Base-by-base conservation (phyloP, 2,888 invertebrate species). In the Polymixis flavicincta region DNA sequence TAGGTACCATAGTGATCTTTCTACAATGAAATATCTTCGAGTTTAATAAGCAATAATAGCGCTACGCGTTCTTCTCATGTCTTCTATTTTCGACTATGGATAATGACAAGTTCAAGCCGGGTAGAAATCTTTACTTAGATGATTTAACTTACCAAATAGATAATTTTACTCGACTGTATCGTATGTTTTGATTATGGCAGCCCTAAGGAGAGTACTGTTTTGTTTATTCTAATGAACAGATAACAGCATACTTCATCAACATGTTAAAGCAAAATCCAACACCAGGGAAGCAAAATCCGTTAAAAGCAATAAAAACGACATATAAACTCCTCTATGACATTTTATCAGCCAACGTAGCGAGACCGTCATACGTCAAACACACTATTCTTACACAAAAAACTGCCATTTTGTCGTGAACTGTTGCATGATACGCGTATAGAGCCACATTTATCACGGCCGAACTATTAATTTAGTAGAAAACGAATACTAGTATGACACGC, bases 391-490 rank as follows among this genome's bases (percentile, higher is more conserved):
- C 78, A 78, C 71, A 85, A 82, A 83, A 82, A 68, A 61, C 42
- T 66, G 64, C 28, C 69, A 75, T 57, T 78, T 64, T 77, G 59
- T 69, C 59, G 81, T 70, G 66, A 61, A 68, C 65, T 67, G 72
- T 84, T 85, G 89, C 89, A 88, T 86, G 91, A 85, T 82, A 84
- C 72, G 74, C 77, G 83, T 70, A 81, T 79, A 57, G 65, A 55
- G 71, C n/a, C 66, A 85, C 88, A 90, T 91, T 89, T 86, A 89
- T 91, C 89, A 90, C 83, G 81, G 82, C 45, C 17, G 17, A 76
- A 85, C 90, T 85, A 89, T 90, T 90, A 89, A 90, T 91, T 87
- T 88, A 87, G 84, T 85, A 83, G 86, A 84, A 86, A 86, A 74
- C 54, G 78, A 78, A 84, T 80, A 76, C 73, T 72, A 74, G 84